Base-by-base conservation (phyloP, 2,797 vertebrate species). In the Tenualosa thibaudeaui region DNA sequence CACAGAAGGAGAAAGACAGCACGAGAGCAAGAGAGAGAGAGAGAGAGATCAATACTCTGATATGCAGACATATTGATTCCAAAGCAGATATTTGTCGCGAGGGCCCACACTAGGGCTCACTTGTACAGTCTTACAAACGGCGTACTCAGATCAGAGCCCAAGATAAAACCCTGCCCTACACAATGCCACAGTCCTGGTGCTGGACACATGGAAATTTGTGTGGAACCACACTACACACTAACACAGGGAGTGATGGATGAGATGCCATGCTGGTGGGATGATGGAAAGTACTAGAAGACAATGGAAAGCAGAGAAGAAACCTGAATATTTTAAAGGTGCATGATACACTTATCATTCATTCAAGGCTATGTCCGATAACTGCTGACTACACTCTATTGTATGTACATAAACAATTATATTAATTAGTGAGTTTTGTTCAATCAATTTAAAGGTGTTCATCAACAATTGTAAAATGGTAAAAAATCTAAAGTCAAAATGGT, bases 31-130 rank as follows among this genome's bases (percentile, higher is more conserved):
- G 86, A 88, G 82, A 88, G 31, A 84, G 85, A 88, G 6, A 1
- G 75, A 84, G 89, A 82, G 24, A 19, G 87, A 92, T 92, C 89
- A 89, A 92, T 92, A 86, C 53, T 60, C 13, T 56, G 84, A 89
- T 85, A 54, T 56, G 78, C 85, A 37, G 10, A 84, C 37, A 6
- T 90, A 87, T 81, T 88, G 71, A 56, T 81, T 4, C 54, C 58
- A 12, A 46, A 84, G 88, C 88, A 88, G 89, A 88, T 92, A 43
- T 78, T 78, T 46, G 71, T 60, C 58, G 81, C 50, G 46, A 75
- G 26, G 58, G 86, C 82, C 86, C 88, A 87, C 88, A 87, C 84
- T 26, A 60, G 82, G n/a, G n/a, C n/a, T n/a, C n/a, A n/a, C n/a
- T n/a, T n/a, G 58, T 56, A 86, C 89, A 82, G 62, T 86, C 71